Percentiles rank a stretch among this genome's conserved stretches.
These are phyloP conservation scores for Microtus ochrogaster DNA, from an alignment of 2,113 vertebrate genomes.

Conservation along the genomic window DNA sequence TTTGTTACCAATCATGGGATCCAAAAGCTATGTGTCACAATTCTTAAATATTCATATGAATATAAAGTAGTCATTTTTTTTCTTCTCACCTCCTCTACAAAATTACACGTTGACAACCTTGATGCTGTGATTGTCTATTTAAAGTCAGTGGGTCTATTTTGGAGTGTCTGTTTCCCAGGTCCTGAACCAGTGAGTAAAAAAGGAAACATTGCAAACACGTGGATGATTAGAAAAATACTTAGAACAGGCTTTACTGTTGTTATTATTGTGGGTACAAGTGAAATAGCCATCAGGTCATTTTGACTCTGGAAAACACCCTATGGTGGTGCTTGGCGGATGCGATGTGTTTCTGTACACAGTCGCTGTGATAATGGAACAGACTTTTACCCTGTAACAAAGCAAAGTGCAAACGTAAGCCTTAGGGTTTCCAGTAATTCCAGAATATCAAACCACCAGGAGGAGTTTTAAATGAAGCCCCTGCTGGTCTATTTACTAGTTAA, in stretches of 20 bases:
- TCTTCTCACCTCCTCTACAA: not conserved
- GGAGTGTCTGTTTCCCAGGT: slow-evolving; percentile 47
- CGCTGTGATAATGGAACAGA: slow-evolving; percentile 74
- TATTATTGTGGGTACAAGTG: slow-evolving; percentile 52
- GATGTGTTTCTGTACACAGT: slow-evolving; percentile 74
- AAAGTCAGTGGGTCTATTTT: slow-evolving; percentile 43
- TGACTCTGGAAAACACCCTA: slow-evolving; percentile 63
- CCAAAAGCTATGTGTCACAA: not conserved
- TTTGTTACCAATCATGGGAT: not conserved
- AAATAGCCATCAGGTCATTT: slow-evolving; percentile 74
- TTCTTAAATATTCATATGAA: slow-evolving; percentile 2
- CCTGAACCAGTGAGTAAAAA: slow-evolving; percentile 30
- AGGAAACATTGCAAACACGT: not conserved
- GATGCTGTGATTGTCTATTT: slow-evolving; percentile 47
- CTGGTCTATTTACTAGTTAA: slow-evolving; percentile 74
- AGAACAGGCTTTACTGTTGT: slow-evolving; percentile 56
- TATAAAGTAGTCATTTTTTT: not conserved
- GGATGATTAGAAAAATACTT: slow-evolving; percentile 63
- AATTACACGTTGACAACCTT: slow-evolving; percentile 37
- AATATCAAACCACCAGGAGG: slow-evolving; percentile 64
- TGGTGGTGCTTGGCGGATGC: slow-evolving; percentile 55
- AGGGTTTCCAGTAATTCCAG: slow-evolving; percentile 75
- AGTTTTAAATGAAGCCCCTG: slow-evolving; percentile 78
- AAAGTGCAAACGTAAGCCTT: slow-evolving; percentile 72
- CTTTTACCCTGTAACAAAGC: slow-evolving; percentile 79